These are phyloP conservation scores for Elgonia sp. DNA, from an alignment of 2,888 invertebrate species.

Conservation along the genomic window DNA sequence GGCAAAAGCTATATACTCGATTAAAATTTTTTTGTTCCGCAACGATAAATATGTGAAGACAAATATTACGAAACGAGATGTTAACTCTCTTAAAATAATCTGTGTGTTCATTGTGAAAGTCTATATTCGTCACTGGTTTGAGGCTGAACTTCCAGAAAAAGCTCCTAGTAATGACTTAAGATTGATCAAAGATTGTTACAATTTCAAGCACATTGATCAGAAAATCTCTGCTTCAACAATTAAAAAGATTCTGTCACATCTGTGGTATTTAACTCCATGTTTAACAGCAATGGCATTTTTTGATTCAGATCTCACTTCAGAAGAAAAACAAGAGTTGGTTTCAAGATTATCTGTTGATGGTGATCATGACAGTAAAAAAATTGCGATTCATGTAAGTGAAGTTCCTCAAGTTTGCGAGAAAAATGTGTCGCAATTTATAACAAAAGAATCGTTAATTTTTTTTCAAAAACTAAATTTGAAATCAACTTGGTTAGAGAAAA, in stretches of 20 bases:
- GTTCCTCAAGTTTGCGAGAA: neutral
- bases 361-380: neutral
- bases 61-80: too few species aligned
- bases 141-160: slow-evolving; percentile 51
- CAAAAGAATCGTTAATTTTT: neutral
- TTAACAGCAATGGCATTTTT: slow-evolving; percentile 29
- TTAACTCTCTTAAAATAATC: slow-evolving; percentile 72
- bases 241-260: slow-evolving; percentile 26
- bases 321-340: neutral
- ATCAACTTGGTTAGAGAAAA: neutral
- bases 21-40: too few species aligned
- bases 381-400: neutral
- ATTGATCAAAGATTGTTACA: slow-evolving; percentile 47
- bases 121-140: slow-evolving; percentile 74
- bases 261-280: slow-evolving; percentile 24
- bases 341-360: neutral
- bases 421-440: neutral
- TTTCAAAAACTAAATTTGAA: neutral
- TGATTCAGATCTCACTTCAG: neutral
- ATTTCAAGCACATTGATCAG: neutral
- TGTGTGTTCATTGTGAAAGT: slow-evolving; percentile 74
- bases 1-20: too few species aligned
- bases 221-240: slow-evolving; percentile 9
- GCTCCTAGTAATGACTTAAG: slow-evolving; percentile 74
- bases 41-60: too few species aligned